Evolutionary conservation across 1,140 invertebrate species (phyloP).

Genomic region (Trinorchestia longiramus): DNA sequence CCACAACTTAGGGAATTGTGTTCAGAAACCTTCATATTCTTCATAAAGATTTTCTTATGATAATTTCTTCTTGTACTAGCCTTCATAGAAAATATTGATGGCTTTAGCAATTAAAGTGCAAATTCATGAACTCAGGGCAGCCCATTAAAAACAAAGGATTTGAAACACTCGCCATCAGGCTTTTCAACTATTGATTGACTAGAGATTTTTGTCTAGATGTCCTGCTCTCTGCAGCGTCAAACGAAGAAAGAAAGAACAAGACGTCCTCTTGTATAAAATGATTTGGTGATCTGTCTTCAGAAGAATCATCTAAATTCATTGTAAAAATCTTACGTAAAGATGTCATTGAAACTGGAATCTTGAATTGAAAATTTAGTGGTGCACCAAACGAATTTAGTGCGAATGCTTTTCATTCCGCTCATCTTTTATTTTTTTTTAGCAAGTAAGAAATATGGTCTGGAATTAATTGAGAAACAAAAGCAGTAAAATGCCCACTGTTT

Average conservation of each 20-base stretch:
- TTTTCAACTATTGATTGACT: background rate
- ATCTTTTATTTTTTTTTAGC: too few relatives aligned
- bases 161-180: background rate
- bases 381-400: too few relatives aligned
- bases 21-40: background rate
- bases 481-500: too few relatives aligned
- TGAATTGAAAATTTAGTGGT: too few relatives aligned
- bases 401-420: too few relatives aligned
- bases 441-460: too few relatives aligned
- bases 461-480: too few relatives aligned
- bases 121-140: background rate
- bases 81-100: background rate
- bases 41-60: background rate
- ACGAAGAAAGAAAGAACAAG: background rate
- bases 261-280: background rate
- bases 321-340: too few relatives aligned
- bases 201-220: background rate
- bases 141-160: background rate
- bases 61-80: background rate
- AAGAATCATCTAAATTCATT: background rate
- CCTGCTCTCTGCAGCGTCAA: background rate
- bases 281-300: background rate
- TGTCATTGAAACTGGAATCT: too few relatives aligned
- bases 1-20: background rate
- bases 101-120: background rate